Evolutionary conservation across 2,113 vertebrate species (phyloP).

Genomic region (Periophthalmodon schlosseri): DNA sequence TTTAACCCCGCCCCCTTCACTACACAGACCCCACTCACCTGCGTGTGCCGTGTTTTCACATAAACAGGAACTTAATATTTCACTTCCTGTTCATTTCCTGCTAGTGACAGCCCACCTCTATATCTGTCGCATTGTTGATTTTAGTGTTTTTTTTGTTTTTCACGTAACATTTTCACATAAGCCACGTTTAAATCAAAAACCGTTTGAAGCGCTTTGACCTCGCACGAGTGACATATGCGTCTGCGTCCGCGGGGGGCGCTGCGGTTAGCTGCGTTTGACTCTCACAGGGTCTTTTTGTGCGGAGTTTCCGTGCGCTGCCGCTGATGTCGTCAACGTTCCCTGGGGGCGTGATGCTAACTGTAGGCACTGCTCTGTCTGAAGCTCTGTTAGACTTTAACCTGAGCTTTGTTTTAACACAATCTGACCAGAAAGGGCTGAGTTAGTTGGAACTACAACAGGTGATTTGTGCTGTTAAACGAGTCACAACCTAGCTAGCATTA

Average conservation of each 20-base stretch:
- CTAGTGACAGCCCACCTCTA: constrained; percentile 48
- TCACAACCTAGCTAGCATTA: no score
- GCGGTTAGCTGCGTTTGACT: no score
- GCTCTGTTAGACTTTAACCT: no score
- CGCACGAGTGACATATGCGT: neutral
- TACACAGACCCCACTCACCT: constrained; percentile 31
- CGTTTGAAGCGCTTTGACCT: constrained; percentile 13
- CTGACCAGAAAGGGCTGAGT: no score
- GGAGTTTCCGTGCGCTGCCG: no score
- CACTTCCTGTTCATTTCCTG: constrained; percentile 71
- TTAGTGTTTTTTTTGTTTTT: constrained; percentile 50
- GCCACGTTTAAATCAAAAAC: constrained; percentile 33
- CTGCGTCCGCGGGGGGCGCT: neutral
- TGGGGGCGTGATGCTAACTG: no score
- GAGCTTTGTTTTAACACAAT: no score
- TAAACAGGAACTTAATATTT: constrained; percentile 72
- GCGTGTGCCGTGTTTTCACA: constrained; percentile 47
- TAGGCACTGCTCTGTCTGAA: no score
- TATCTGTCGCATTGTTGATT: constrained; percentile 45
- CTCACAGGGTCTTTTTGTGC: no score
- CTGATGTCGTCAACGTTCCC: no score
- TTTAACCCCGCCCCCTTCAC: constrained; percentile 56
- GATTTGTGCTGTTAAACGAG: no score
- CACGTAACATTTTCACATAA: constrained; percentile 7
- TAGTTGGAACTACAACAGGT: no score